Evolutionary conservation across 1,140 invertebrate genomes (phyloP), one percentile per base, ranked within the genome.

Genomic region (Lordiphosa mommai): DNA sequence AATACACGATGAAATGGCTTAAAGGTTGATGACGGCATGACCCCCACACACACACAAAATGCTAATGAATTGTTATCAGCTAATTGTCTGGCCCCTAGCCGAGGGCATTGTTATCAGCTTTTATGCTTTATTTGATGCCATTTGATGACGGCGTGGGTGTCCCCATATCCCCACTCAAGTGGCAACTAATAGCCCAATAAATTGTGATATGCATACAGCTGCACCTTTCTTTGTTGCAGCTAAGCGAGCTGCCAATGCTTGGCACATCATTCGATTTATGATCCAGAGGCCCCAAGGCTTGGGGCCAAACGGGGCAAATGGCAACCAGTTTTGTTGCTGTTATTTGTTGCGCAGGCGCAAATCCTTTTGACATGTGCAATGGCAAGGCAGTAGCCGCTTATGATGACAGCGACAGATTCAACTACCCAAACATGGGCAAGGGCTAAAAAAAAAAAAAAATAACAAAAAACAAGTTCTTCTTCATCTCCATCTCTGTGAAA

Each of bases 41-140:
- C 33, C 30, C 40, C 20, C 74, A 59, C 74, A 70, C 74, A 59
- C 74, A 70, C 71, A 71, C 50, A 10, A 49, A 76, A 82, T 82
- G 76, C 76, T 71, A 80, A 80, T 80, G 74, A 80, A 56, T 57
- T 74, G 70, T 80, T 82, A 80, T 82, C 74, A 80, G 76, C 71
- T 82, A 72, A 77, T 67, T 58, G 67, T 50, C 61, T 29, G 51
- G 23, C 44, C 50, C 37, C 50, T 40, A 41, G 49, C 33, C 46
- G 43, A 37, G 16, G 46, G 55, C 64, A 55, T 56, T 70, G 53
- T 65, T 74, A 80, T 74, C 70, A 74, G 65, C 50, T 77, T 66
- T 61, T 76, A 61, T 66, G 72, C 72, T 70, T 66, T 56, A 76
- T 76, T 76, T 65, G 60, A 68, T 57, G 56, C 46, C 34, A 65